A percentile compares a stretch with the other conserved stretches of the same genome.
Evolutionary conservation across 2,113 vertebrate species (phyloP).

Genomic region (Elephantulus edwardii): DNA sequence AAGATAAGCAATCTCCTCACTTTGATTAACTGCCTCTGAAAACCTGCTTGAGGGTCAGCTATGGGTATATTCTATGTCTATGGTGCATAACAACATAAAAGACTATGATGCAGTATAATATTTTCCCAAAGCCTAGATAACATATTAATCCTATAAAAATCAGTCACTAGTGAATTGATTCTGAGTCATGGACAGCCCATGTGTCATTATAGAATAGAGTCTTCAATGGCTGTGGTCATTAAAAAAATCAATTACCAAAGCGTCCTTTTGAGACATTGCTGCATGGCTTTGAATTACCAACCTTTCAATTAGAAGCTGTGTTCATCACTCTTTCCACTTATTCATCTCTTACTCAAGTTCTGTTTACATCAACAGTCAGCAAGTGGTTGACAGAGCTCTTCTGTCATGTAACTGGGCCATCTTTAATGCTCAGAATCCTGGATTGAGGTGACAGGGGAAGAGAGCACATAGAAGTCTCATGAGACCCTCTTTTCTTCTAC

Average conservation of each 20-base stretch:
- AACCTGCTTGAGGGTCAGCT: no score
- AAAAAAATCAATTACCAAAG: not conserved
- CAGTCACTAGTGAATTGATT: not conserved
- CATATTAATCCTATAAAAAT: not conserved
- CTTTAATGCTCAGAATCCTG: not conserved
- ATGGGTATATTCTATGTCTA: no score
- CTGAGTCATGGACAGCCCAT: not conserved
- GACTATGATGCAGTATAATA: no score
- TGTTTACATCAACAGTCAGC: not conserved
- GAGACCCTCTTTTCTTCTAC: not conserved
- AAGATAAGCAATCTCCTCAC: no score
- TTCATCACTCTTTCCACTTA: not conserved
- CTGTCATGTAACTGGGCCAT: not conserved
- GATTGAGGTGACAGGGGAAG: not conserved
- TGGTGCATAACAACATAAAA: no score
- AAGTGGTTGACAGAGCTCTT: not conserved
- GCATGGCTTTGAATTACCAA: not conserved
- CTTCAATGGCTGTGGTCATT: not conserved
- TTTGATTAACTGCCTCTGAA: no score
- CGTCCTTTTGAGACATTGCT: not conserved
- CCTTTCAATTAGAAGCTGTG: not conserved
- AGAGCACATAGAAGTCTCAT: not conserved
- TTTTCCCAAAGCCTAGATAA: not conserved
- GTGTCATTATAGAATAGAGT: not conserved
- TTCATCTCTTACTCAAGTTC: not conserved